These are phyloP conservation scores for Actenoides lindsayi DNA, from an alignment of 2,113 vertebrate genomes.

Conservation along the genomic window DNA sequence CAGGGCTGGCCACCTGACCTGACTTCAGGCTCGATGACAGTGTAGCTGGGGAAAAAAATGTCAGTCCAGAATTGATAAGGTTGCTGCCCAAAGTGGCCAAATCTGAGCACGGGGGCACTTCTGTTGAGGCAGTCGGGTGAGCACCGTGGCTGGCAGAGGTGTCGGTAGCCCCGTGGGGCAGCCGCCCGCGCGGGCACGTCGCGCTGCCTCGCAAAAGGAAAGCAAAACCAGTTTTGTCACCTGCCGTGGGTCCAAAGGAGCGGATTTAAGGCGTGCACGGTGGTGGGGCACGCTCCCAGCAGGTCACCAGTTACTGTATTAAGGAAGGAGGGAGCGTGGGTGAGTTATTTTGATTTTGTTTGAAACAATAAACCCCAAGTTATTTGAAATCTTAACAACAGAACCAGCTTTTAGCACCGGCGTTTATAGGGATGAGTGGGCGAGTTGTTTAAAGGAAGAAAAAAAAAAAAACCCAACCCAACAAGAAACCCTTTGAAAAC, in stretches of 20 bases:
- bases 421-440: constrained; percentile 58
- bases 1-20: not conserved
- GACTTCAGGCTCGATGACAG: not conserved
- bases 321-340: constrained; percentile 33
- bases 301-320: not conserved
- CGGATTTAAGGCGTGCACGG: not conserved
- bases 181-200: not conserved
- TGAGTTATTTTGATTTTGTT: constrained; percentile 59
- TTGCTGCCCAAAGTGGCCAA: not conserved
- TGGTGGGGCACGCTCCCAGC: not conserved
- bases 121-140: not conserved
- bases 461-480: not conserved
- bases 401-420: constrained; percentile 54
- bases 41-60: not conserved
- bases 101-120: rapidly evolving
- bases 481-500: constrained; percentile 10
- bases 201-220: not conserved
- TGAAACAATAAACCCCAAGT: constrained; percentile 57
- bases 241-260: not conserved
- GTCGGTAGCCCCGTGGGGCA: not conserved
- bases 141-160: not conserved
- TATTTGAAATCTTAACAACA: constrained; percentile 53
- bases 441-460: constrained; percentile 52
- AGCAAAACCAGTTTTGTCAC: not conserved
- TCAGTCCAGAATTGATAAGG: not conserved